phyloP scores from a whole-genome alignment of 2,797 vertebrate genomes.

The Sebastes taczanowskii region DNA sequence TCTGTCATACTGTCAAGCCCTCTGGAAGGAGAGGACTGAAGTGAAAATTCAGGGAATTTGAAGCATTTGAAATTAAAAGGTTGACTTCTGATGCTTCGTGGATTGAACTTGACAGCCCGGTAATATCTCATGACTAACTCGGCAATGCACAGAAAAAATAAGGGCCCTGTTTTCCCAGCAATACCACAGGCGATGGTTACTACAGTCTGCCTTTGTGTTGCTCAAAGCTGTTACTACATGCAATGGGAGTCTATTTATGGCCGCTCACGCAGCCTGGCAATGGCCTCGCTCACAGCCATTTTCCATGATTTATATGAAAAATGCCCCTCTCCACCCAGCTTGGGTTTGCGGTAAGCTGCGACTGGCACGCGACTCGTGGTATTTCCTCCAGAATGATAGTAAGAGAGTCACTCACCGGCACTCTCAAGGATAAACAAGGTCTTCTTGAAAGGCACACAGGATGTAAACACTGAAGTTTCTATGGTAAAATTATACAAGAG shows the following conservation, averaged over 20 bases:
- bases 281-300: conserved; percentile 65
- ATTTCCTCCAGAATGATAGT: conserved; percentile 76
- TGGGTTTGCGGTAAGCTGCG: conserved; percentile 71
- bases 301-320: conserved; percentile 80
- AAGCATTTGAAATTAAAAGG: conserved; percentile 15
- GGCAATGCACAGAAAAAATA: conserved; percentile 44
- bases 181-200: conserved; percentile 46
- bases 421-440: conserved; percentile 58
- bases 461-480: conserved; percentile 66
- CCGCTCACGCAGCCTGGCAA: conserved; percentile 55
- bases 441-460: conserved; percentile 55
- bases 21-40: conserved; percentile 7
- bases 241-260: conserved; percentile 71
- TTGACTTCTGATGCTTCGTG: conserved; percentile 3
- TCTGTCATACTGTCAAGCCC: conserved; percentile 15
- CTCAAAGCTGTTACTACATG: conserved; percentile 71
- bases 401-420: conserved; percentile 66
- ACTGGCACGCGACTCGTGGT: conserved; percentile 76
- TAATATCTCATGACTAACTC: conserved; percentile 59
- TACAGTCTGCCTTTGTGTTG: conserved; percentile 73
- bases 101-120: conserved; percentile 27
- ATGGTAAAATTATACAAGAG: conserved; percentile 42
- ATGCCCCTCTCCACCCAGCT: conserved; percentile 71
- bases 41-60: conserved; percentile 13
- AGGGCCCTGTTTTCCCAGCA: conserved; percentile 30